Base-by-base conservation (phyloP, 2,888 invertebrate genomes). In the Melanostoma mellinum region DNA sequence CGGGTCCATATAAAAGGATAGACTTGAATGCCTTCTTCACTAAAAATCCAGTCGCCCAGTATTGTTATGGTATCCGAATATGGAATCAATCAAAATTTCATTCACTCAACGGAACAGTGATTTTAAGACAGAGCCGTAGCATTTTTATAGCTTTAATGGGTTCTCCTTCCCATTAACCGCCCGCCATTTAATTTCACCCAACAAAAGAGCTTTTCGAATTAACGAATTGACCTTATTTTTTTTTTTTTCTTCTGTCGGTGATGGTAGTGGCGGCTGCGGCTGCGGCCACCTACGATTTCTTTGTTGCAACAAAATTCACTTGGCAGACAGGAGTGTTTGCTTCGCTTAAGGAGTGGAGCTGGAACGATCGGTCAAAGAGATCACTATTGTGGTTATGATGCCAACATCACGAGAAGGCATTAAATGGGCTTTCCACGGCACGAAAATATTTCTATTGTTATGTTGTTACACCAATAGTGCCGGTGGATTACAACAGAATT, bases 361-460 rank as follows among this genome's bases (percentile, higher is more conserved):
- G 69, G 60, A 84, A 79, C 53, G 65, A 71, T 79, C 79, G 79
- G 82, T 84, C 82, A 84, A 84, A 82, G 71, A 84, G 84, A 84
- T 84, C 84, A 84, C 78, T 56, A 67, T 79, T 69, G 69, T 65
- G 58, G 84, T 79, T 84, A 79, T 79, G 74, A 84, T 79, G 74
- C 71, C 79, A 79, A 79, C 79, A 75, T 84, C 84, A 84, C 84
- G 84, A 79, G 71, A 60, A 84, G 79, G 69, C 75, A 79, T 84
- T 84, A 79, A 79, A 79, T 84, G 84, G 84, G 84, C 84, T 79
- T 84, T 84, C 61, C 79, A 84, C 48, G 44, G 84, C 84, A 84
- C 78, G 78, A 82, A 78, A 69, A 67, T 79, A 71, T 84, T 74
- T 75, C 78, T 58, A 79, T 84, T 84, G 84, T 84, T 84, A 42